Evolutionary conservation across 2,888 invertebrate species (phyloP), one percentile per base, ranked within the genome.

Genomic region (Chrysolina americana): DNA sequence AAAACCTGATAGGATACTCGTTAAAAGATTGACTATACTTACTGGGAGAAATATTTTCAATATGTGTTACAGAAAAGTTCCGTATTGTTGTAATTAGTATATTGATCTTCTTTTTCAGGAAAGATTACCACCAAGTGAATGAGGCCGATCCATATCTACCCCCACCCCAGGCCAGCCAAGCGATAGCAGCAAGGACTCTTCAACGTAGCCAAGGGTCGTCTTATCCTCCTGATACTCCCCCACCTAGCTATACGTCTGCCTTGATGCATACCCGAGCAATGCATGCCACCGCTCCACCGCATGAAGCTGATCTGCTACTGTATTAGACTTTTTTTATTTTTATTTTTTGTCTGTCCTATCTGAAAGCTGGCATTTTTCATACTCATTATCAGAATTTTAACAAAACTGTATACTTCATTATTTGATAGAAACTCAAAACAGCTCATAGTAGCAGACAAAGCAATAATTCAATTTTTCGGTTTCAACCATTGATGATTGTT

Each of bases 121-220:
- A 94, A 80, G 92, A 93, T 86, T 95, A 94, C 83, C 92, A 93
- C 75, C 95, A 95, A 87, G 94, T 94, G 80, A 96, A 96, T 87
- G 96, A 96, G 87, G 94, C 95, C 77, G 96, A 94, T 79, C 94
- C 94, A 76, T 94, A 94, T 89, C 90, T 95, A 82, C 93, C 94
- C 88, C 92, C 79, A 87, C 91, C 80, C 89, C 91, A 80, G 88
- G 91, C 84, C 87, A 91, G 88, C 76, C 92, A 91, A 85, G 91
- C 91, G 80, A 91, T 91, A 82, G 92, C 91, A 80, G 91, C 91
- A 71, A 88, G 91, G 86, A 91, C 91, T 84, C 89, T 91, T 85
- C 91, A 89, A 85, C 87, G 93, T 90, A 90, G 93, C 93, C 91
- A 92, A 92, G 92, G 92, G 92, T 92, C 91, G 92, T 91, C 91